Percentiles rank a stretch among this genome's conserved stretches.
phyloP scores from a whole-genome alignment of 2,113 vertebrate species.

The Sus scrofa region DNA sequence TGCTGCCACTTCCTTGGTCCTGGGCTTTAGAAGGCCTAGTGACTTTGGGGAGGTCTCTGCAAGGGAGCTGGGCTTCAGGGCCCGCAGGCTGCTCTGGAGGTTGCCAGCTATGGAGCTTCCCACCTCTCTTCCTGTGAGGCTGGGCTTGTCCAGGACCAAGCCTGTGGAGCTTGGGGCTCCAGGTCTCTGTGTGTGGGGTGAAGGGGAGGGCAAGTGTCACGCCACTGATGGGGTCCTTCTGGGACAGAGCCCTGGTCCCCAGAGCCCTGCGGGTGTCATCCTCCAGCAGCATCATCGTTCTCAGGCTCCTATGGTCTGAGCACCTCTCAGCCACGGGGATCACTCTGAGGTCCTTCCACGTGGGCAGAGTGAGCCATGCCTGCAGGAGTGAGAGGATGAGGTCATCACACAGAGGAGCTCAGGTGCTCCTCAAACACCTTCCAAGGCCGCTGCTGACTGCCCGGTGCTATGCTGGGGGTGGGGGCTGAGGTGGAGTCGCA shows the following conservation, averaged over 20 bases:
- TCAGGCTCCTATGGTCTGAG: background rate
- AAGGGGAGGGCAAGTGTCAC: no score
- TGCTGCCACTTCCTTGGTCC: background rate
- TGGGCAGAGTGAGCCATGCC: rapidly evolving
- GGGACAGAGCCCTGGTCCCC: background rate
- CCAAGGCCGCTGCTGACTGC: background rate
- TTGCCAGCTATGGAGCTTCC: no score
- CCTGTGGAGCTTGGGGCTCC: background rate
- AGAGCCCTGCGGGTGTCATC: background rate
- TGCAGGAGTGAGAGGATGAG: background rate
- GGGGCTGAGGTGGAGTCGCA: no score
- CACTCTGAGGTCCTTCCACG: background rate
- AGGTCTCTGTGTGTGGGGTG: background rate
- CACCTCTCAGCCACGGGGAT: no score
- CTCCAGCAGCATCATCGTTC: background rate
- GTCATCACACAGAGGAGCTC: no score
- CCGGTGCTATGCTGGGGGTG: no score
- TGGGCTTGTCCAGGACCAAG: background rate
- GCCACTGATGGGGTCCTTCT: no score
- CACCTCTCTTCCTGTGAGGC: rapidly evolving
- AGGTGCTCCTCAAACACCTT: no score
- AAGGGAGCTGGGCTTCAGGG: background rate
- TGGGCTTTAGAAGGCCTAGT: background rate
- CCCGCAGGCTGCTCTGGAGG: background rate
- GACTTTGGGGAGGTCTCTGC: background rate